Evolutionary conservation across 1,140 invertebrate genomes (phyloP).

Genomic region (Heliconius himera): DNA sequence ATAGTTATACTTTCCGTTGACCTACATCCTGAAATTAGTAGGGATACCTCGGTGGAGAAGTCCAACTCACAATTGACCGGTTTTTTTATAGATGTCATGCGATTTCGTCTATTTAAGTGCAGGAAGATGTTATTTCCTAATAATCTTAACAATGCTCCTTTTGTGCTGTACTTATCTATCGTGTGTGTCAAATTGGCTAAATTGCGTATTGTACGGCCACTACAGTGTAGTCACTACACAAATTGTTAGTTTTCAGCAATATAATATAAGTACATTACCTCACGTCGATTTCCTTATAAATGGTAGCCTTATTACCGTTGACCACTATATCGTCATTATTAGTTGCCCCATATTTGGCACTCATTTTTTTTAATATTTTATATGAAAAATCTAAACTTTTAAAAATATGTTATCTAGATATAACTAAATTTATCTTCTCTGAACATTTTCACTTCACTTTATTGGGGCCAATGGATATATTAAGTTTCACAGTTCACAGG

Average conservation of each 20-base stretch:
- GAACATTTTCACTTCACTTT: constrained; percentile 39
- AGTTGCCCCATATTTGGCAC: constrained; percentile 62
- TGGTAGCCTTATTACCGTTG: constrained; percentile 46
- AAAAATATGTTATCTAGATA: background rate
- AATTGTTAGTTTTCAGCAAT: constrained; percentile 31
- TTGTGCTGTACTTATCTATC: constrained; percentile 52
- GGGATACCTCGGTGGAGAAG: too few relatives aligned
- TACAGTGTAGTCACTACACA: background rate
- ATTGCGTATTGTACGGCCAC: constrained; percentile 43
- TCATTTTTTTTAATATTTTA: constrained; percentile 23
- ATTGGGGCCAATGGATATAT: constrained; percentile 37
- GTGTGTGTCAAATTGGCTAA: constrained; percentile 58
- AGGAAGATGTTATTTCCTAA: constrained; percentile 53
- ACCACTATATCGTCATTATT: constrained; percentile 50
- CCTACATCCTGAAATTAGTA: too few relatives aligned
- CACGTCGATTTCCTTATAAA: constrained; percentile 53
- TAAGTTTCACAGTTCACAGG: constrained; percentile 37
- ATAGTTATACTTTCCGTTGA: too few relatives aligned
- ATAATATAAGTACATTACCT: constrained; percentile 54
- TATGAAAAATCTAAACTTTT: background rate
- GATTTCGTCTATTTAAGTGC: constrained; percentile 20
- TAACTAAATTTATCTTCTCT: constrained; percentile 5
- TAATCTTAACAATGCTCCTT: constrained; percentile 51
- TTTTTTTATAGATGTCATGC: background rate
- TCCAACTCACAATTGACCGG: too few relatives aligned